phyloP scores from a whole-genome alignment of 1,140 invertebrate species.

The Drosophila mojavensis region DNA sequence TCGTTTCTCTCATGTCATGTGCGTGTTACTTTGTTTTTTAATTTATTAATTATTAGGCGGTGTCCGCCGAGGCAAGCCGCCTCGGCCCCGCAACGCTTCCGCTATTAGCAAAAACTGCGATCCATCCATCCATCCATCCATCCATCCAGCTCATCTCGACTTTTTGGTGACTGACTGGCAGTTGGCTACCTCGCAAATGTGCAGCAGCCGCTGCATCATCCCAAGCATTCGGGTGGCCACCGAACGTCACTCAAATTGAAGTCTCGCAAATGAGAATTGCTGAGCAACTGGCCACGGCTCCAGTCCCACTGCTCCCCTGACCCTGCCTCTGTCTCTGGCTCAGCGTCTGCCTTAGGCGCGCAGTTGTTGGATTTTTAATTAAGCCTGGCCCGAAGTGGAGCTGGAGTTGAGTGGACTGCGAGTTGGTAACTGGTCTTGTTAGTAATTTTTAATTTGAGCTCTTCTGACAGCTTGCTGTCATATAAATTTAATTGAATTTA shows the following conservation, averaged over 20 bases:
- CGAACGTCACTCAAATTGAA: conserved; percentile 80
- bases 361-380: conserved; percentile 81
- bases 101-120: conserved; percentile 72
- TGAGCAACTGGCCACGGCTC: background rate
- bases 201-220: background rate
- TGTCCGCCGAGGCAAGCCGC: conserved; percentile 24
- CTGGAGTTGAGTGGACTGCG: conserved; percentile 43
- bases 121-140: background rate
- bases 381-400: conserved; percentile 53
- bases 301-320: background rate
- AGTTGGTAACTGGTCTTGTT: conserved; percentile 70
- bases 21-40: conserved; percentile 79
- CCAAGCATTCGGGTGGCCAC: conserved; percentile 64
- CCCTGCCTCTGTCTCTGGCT: background rate
- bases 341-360: conserved; percentile 1
- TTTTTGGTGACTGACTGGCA: conserved; percentile 24
- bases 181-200: conserved; percentile 32
- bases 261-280: conserved; percentile 77
- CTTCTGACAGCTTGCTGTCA: conserved; percentile 84
- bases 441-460: conserved; percentile 84
- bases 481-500: conserved; percentile 84
- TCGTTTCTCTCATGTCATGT: conserved; percentile 49
- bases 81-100: conserved; percentile 52
- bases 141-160: background rate
- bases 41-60: conserved; percentile 82